Evolutionary conservation across 1,140 invertebrate genomes (phyloP).

Genomic region (Meloidogyne floridensis): DNA sequence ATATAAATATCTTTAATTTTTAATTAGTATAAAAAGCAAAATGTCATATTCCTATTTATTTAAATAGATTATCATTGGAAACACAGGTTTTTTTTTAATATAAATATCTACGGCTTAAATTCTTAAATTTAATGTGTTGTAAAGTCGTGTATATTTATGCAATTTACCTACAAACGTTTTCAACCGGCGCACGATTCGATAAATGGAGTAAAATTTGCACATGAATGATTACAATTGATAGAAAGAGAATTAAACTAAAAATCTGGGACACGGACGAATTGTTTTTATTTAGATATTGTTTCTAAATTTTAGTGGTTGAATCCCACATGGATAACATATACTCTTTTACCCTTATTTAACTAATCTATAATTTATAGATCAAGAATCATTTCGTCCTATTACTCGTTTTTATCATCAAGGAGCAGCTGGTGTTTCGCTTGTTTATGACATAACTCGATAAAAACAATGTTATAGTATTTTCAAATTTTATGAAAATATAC

Average conservation of each 20-base stretch:
- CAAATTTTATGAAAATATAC: constrained; percentile 70
- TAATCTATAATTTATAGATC: constrained; percentile 72
- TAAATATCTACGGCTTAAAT: constrained; percentile 64
- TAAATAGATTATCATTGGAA: constrained; percentile 99
- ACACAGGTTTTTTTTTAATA: constrained; percentile 70
- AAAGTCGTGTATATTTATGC: constrained; percentile 94
- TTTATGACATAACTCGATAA: constrained; percentile 92
- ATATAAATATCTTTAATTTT: no score
- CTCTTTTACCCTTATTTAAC: no score
- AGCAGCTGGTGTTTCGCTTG: constrained; percentile 91
- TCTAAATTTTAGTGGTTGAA: no score
- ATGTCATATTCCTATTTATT: constrained; percentile 78
- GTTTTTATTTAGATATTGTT: background rate
- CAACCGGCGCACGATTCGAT: constrained; percentile 99
- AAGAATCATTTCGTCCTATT: constrained; percentile 98
- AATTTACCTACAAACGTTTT: constrained; percentile 98
- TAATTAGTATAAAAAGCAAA: no score
- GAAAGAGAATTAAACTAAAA: constrained; percentile 96
- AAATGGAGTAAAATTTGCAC: constrained; percentile 74
- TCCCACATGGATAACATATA: no score
- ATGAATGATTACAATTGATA: constrained; percentile 89
- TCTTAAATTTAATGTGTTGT: constrained; percentile 76
- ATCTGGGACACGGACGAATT: constrained; percentile 83
- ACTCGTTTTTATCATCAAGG: constrained; percentile 97
- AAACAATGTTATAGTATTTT: constrained; percentile 20